Evolutionary conservation across 2,113 vertebrate species (phyloP).

Genomic region (Cathartes aura): DNA sequence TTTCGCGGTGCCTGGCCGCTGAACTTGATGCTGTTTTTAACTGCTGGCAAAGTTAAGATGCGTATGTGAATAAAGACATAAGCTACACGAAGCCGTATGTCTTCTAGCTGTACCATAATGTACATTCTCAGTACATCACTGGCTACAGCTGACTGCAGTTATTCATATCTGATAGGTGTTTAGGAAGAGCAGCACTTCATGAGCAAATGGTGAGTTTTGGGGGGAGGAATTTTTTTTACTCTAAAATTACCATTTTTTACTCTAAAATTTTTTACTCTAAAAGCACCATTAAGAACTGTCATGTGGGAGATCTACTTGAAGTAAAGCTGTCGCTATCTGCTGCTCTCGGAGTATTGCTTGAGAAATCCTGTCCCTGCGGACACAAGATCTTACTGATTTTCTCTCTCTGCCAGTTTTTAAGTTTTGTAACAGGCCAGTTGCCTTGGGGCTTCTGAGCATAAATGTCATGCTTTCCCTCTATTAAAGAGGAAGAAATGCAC

Average conservation of each 20-base stretch:
- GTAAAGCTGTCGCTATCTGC: not conserved
- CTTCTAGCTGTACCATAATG: accelerated
- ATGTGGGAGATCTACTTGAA: not conserved
- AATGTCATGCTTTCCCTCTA: not conserved
- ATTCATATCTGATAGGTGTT: accelerated
- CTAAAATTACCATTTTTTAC: not conserved
- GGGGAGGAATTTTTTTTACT: not conserved
- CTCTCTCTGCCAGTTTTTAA: not conserved
- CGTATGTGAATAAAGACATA: accelerated
- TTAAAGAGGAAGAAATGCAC: not conserved
- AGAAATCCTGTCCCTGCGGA: not conserved
- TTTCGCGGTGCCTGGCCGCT: not conserved
- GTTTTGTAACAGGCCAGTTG: not conserved
- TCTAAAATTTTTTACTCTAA: not conserved
- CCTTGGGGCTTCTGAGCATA: not conserved
- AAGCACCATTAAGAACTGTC: not conserved
- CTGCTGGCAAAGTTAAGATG: not conserved
- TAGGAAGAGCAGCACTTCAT: not conserved
- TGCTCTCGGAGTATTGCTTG: not conserved
- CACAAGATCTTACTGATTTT: not conserved
- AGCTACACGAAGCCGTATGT: not conserved
- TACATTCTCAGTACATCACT: accelerated
- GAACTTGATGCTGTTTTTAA: not conserved
- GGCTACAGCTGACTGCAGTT: not conserved
- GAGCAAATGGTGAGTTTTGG: not conserved